phyloP scores from a whole-genome alignment of 2,888 invertebrate species.

The Arge pagana region DNA sequence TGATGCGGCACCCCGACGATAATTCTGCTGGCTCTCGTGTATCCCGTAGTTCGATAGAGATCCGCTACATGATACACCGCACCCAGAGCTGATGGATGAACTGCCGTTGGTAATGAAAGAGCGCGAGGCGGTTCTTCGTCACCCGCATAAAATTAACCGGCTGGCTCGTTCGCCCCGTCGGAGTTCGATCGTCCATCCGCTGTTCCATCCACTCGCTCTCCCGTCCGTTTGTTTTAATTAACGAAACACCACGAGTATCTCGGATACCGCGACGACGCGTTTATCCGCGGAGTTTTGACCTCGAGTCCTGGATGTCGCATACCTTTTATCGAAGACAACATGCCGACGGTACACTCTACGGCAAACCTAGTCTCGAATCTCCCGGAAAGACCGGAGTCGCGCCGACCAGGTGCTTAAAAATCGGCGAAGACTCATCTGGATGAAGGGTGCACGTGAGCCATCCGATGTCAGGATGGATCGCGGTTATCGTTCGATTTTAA shows the following conservation, averaged over 20 bases:
- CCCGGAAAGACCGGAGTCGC: background rate
- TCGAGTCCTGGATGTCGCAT: slow-evolving; percentile 13
- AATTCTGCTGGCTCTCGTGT: too few species aligned
- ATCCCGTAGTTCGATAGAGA: too few species aligned
- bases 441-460: too few species aligned
- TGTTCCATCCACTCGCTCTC: background rate
- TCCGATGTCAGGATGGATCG: too few species aligned
- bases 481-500: background rate
- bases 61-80: slow-evolving; percentile 41
- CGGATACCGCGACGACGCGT: slow-evolving; percentile 34
- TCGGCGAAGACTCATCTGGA: too few species aligned
- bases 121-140: slow-evolving; percentile 40
- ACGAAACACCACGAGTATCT: slow-evolving; percentile 53
- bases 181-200: slow-evolving; percentile 47
- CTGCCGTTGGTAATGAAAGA: slow-evolving; percentile 51
- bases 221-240: slow-evolving; percentile 54
- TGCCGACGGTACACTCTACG: slow-evolving; percentile 13
- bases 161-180: slow-evolving; percentile 35
- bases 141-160: slow-evolving; percentile 57
- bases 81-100: slow-evolving; percentile 43
- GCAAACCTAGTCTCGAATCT: slow-evolving; percentile 1
- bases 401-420: too few species aligned
- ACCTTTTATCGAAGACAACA: slow-evolving; percentile 12
- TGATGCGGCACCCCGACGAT: too few species aligned
- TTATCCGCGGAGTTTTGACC: slow-evolving; percentile 13